A percentile compares a stretch with the other conserved stretches of the same genome.
Evolutionary conservation across 2,888 invertebrate genomes (phyloP).

Genomic region (Plusia festucae): DNA sequence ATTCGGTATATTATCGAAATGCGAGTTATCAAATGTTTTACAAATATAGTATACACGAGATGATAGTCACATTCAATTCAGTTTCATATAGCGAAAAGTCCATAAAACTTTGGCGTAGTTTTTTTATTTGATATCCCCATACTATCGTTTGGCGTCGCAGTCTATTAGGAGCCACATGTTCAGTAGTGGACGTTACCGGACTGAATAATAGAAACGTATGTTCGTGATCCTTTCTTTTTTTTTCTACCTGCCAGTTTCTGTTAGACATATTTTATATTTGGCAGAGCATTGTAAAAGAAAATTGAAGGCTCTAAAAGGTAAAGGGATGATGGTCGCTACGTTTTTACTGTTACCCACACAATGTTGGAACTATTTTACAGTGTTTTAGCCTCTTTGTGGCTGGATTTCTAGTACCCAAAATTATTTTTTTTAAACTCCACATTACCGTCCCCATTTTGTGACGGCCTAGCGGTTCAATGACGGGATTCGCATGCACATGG

Average conservation of each 20-base stretch:
- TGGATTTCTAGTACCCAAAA: background rate
- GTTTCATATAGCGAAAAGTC: background rate
- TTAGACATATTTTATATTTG: background rate
- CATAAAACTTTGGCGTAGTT: background rate
- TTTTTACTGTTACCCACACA: background rate
- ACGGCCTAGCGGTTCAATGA: too few species aligned
- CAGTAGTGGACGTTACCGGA: slow-evolving; percentile 16
- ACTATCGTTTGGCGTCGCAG: background rate
- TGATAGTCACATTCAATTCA: background rate
- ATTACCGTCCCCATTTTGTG: too few species aligned
- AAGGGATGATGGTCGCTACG: background rate
- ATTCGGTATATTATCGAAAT: too few species aligned
- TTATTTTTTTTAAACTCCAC: background rate
- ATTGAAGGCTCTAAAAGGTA: background rate
- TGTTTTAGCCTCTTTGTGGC: background rate
- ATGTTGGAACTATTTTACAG: background rate
- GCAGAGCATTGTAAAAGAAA: background rate
- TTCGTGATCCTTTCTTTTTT: background rate
- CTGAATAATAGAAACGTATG: slow-evolving; percentile 6
- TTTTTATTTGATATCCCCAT: background rate
- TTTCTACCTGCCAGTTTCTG: background rate
- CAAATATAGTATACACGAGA: background rate
- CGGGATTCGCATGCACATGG: too few species aligned
- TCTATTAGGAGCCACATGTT: slow-evolving; percentile 7
- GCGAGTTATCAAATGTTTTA: background rate